These are phyloP conservation scores for Alcedo atthis DNA, from an alignment of 2,797 vertebrate species.

Conservation along the genomic window DNA sequence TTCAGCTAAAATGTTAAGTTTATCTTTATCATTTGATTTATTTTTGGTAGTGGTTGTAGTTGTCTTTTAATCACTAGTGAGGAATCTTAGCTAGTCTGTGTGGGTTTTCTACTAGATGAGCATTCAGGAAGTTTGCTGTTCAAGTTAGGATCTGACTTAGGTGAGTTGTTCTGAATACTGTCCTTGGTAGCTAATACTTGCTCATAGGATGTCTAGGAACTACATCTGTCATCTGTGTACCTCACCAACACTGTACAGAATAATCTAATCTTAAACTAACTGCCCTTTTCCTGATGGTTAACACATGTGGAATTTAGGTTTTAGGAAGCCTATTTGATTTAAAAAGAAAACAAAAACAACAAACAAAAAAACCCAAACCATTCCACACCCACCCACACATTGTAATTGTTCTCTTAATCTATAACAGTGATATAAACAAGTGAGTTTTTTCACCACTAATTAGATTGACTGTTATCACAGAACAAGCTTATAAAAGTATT, in stretches of 20 bases:
- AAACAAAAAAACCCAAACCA: rapidly evolving
- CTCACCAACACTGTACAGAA: background rate
- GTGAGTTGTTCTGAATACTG: background rate
- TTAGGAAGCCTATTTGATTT: background rate
- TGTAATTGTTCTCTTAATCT: background rate
- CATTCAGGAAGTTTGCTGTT: background rate
- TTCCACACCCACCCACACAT: too few relatives aligned
- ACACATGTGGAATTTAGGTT: background rate
- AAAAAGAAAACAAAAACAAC: background rate
- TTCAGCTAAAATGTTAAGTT: background rate
- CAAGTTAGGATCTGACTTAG: background rate
- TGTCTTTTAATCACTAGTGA: background rate
- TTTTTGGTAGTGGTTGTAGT: background rate
- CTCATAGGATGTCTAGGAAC: background rate
- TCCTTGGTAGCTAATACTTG: background rate
- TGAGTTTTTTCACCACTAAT: background rate
- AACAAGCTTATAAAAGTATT: background rate
- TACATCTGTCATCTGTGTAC: background rate
- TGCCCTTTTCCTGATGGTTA: background rate
- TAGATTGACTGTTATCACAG: background rate
- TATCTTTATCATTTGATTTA: background rate
- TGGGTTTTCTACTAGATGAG: background rate
- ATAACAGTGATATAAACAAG: background rate
- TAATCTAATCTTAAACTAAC: background rate
- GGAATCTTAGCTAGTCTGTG: background rate